Conservation (phyloP, 2,113 vertebrate genomes). For the Prionailurus bengalensis region DNA sequence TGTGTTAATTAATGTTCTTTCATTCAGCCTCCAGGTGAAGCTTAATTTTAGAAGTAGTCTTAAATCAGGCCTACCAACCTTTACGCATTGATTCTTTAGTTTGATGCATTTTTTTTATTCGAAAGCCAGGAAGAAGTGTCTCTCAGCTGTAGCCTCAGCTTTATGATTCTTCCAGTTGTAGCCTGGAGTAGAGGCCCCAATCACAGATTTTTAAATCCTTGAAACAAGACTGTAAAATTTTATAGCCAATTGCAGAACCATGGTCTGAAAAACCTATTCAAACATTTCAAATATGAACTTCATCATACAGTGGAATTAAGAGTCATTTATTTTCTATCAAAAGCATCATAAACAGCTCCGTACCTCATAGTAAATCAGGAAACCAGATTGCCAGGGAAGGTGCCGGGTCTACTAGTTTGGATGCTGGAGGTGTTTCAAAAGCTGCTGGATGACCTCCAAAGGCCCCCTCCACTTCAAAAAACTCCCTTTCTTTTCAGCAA, state of each 20-base stretch:
- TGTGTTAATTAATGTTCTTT: not conserved
- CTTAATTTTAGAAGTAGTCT: not conserved
- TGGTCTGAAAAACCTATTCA: slow-evolving; percentile 56
- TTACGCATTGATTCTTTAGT: not conserved
- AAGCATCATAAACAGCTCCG: slow-evolving; percentile 52
- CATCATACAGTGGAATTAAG: not conserved
- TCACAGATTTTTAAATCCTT: slow-evolving; percentile 43
- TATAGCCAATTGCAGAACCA: slow-evolving; percentile 40
- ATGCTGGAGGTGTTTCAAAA: slow-evolving; percentile 54
- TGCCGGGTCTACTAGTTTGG: not conserved
- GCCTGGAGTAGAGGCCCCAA: not conserved
- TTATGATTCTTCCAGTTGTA: not conserved
- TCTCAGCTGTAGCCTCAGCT: not conserved
- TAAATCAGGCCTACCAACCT: not conserved
- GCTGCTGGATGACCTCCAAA: slow-evolving; percentile 53
- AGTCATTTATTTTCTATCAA: slow-evolving; percentile 61
- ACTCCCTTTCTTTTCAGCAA: slow-evolving; percentile 50
- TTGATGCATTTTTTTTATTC: not conserved
- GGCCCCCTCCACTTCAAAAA: slow-evolving; percentile 35
- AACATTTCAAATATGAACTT: slow-evolving; percentile 58
- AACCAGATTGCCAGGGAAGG: slow-evolving; percentile 25
- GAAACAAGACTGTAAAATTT: slow-evolving; percentile 57
- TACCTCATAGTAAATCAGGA: slow-evolving; percentile 51
- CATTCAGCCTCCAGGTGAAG: not conserved
- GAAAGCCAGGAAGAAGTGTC: not conserved